Evolutionary conservation across 2,888 invertebrate genomes (phyloP).

Genomic region (Julus scanicus): DNA sequence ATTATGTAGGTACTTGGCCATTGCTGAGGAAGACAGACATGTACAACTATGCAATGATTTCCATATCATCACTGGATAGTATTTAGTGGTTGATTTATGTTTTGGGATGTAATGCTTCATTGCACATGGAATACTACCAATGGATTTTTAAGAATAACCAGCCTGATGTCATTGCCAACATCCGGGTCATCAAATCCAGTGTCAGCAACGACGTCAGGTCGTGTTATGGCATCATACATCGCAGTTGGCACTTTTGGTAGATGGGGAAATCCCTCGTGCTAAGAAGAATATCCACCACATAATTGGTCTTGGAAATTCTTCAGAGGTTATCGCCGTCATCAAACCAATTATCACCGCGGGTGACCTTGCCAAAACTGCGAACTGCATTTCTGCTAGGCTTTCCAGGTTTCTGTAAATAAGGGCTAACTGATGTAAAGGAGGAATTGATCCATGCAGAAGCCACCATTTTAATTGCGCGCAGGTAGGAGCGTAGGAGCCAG

Average conservation of each 20-base stretch:
- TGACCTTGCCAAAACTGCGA: constrained; percentile 6
- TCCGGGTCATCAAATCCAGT: neutral
- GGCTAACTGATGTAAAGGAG: neutral
- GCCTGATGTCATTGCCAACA: too few relatives aligned
- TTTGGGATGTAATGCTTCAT: too few relatives aligned
- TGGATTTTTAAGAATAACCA: too few relatives aligned
- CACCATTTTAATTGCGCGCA: constrained; percentile 13
- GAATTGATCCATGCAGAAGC: neutral
- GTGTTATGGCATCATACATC: neutral
- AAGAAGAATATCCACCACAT: neutral
- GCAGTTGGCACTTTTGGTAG: neutral
- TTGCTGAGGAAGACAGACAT: too few relatives aligned
- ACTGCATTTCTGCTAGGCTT: neutral
- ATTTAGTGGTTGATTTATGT: too few relatives aligned
- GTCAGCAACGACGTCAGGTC: too few relatives aligned
- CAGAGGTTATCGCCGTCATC: neutral
- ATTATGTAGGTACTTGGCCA: too few relatives aligned
- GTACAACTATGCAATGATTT: too few relatives aligned
- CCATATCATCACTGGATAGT: too few relatives aligned
- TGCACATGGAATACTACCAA: too few relatives aligned
- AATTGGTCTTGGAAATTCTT: neutral
- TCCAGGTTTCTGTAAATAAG: neutral
- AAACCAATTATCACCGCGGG: neutral
- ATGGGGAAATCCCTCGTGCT: neutral
- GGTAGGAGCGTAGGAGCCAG: constrained; percentile 30